Evolutionary conservation across 2,113 vertebrate genomes (phyloP), one percentile per base, ranked within the genome.

Genomic region (Stictonetta naevosa): DNA sequence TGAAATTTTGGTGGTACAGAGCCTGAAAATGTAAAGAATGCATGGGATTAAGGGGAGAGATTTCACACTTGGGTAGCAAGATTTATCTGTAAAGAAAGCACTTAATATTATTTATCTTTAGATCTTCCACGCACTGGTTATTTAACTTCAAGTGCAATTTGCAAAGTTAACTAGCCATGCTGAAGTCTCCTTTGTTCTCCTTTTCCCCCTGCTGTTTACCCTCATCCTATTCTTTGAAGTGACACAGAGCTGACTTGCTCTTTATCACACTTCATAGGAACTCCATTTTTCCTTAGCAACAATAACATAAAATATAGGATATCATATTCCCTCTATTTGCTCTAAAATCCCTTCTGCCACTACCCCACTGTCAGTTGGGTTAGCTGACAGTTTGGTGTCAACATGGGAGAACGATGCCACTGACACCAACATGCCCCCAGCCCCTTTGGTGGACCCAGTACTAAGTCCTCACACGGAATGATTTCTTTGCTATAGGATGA

Each of bases 21-120:
- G 78, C 21, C 25, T 44, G 13, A 69, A 83, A 83, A 88, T 52
- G 26, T 86, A 63, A 95, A 90, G 67, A 85, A 86, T 64, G 17
- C 46, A 86, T 19, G n/a, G 55, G 16, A 90, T 63, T 50, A 93
- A 63, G 36, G 11, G 10, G 10, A 22, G 12, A 77, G 34, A 77
- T 59, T 81, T 93, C 60, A 80, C 63, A 64, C 55, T 63, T 86
- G 15, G 15, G 21, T 59, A 80, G 44, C 14, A 86, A 81, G 52
- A 88, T 67, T 46, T 85, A 88, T 34, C 64, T 83, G 40, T 38
- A 91, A 90, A 96, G n/a, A 94, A 83, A 77, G 18, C 17, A 52
- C 11, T 94, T 83, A 52, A 63, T 9, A 33, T 71, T 53, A 76
- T 62, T 93, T 93, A 79, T 58, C 91, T 89, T 91, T 71, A 33